Base-by-base conservation (phyloP, 1,140 invertebrate species). In the Scaptodrosophila lebanonensis region DNA sequence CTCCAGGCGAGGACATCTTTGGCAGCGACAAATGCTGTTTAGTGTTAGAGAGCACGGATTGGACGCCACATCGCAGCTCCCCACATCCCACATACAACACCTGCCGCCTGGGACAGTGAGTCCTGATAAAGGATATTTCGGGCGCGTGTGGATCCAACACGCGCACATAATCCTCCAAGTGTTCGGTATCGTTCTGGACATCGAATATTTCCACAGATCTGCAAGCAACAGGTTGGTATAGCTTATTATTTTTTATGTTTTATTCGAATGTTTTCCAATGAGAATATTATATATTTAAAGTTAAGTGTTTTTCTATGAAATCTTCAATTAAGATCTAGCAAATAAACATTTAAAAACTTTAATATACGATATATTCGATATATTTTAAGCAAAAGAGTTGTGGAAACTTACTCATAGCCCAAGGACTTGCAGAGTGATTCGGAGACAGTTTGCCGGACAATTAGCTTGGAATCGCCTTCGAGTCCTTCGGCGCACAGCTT, bases 401-500 rank as follows among this genome's bases (percentile, higher is more conserved):
- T n/a, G n/a, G n/a, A n/a, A 20, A 84, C 89, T 90, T 88, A 94
- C 93, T 91, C 91, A 76, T 92, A 96, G 8, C 91, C 91, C 11
- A 96, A 82, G 0, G 93, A 89, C 51, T 89, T 93, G 73, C 94
- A 96, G 1, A 95, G 88, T 0, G 94, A 95, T 5, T 91, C 89
- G 4, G 93, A 93, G 13, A 95, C 92, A 1, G 91, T 92, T 59
- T 91, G 84, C 27, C 89, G 89, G 36, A 87, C 87, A 3, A 90
- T 82, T 2, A 89, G 83, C 44, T 87, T 84, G 22, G 57, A 64
- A 43, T 86, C 83, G 12, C 86, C 87, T 40, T 87, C 85, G 13
- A 94, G 88, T 62, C 93, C 92, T 47, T 93, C 93, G 17, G 92
- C 92, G 67, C 95, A 96, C 13, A 95, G 87, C 87, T 95, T 95